Evolutionary conservation across 2,797 vertebrate genomes (phyloP).

Genomic region (Syngnathus rostellatus): DNA sequence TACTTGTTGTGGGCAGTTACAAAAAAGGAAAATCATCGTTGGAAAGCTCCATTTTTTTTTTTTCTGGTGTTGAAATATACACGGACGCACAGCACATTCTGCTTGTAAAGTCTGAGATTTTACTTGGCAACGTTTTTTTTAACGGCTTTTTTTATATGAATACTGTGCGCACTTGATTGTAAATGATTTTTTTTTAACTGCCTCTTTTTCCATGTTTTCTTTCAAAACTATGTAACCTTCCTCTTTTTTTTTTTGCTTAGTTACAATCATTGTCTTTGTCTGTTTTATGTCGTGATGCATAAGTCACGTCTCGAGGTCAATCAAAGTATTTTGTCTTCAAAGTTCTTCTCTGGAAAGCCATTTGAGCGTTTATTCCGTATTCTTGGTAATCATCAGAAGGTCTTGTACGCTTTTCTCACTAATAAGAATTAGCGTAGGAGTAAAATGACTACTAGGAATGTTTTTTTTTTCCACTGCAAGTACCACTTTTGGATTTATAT

Average conservation of each 20-base stretch:
- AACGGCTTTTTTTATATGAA: slow-evolving; percentile 29
- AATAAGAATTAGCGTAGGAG: neutral
- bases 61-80: slow-evolving; percentile 42
- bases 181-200: slow-evolving; percentile 42
- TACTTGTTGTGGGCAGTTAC: neutral
- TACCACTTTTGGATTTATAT: no score
- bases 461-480: no score
- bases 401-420: neutral
- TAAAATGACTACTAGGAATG: no score
- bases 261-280: slow-evolving; percentile 58
- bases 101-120: slow-evolving; percentile 36
- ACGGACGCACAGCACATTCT: slow-evolving; percentile 45
- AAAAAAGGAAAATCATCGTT: neutral
- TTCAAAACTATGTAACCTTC: slow-evolving; percentile 30
- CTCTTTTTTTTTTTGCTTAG: slow-evolving; percentile 33
- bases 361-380: neutral
- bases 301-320: slow-evolving; percentile 38
- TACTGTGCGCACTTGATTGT: slow-evolving; percentile 56
- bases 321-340: slow-evolving; percentile 30
- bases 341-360: neutral
- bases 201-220: slow-evolving; percentile 37
- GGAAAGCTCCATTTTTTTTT: slow-evolving; percentile 10
- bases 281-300: slow-evolving; percentile 47
- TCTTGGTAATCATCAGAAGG: neutral
- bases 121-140: slow-evolving; percentile 18